These are phyloP conservation scores for Thomomys bottae DNA, from an alignment of 2,113 vertebrate species.

Conservation along the genomic window DNA sequence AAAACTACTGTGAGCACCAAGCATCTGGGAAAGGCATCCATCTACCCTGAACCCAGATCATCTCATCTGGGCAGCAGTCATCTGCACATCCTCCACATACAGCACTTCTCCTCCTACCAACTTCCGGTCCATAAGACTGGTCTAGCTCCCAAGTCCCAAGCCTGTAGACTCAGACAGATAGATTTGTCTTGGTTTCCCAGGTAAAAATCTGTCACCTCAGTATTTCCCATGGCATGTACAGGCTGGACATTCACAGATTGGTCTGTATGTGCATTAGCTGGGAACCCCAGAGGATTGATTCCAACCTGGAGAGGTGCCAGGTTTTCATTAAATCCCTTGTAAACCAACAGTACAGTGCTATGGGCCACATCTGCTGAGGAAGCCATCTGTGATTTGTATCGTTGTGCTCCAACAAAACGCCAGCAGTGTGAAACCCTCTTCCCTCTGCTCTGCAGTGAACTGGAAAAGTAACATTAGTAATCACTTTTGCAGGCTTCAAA, in stretches of 20 bases:
- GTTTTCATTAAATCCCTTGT: conserved; percentile 89
- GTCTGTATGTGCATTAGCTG: conserved; percentile 72
- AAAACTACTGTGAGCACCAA: not conserved
- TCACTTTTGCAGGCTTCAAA: conserved; percentile 87
- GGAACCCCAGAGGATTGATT: conserved; percentile 82
- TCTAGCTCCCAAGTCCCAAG: conserved; percentile 52
- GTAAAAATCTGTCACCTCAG: conserved; percentile 78
- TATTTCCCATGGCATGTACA: conserved; percentile 64
- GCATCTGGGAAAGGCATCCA: conserved; percentile 63
- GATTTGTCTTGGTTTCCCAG: conserved; percentile 78
- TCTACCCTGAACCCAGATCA: conserved; percentile 1
- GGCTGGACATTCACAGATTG: conserved; percentile 71
- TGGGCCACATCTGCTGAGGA: conserved; percentile 87
- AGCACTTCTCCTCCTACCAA: conserved; percentile 53
- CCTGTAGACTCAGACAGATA: conserved; percentile 51
- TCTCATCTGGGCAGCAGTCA: conserved; percentile 34
- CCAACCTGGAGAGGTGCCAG: conserved; percentile 84
- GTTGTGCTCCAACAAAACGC: conserved; percentile 88
- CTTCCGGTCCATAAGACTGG: conserved; percentile 64
- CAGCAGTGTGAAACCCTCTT: conserved; percentile 88
- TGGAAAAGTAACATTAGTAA: conserved; percentile 89
- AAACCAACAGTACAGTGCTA: conserved; percentile 85
- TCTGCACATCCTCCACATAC: conserved; percentile 26
- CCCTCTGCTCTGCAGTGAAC: conserved; percentile 87
- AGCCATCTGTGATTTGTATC: conserved; percentile 87